Percentiles rank a stretch among this genome's conserved stretches.
These are phyloP conservation scores for Pelochelys cantorii DNA, from an alignment of 2,797 vertebrate genomes.

Conservation along the genomic window DNA sequence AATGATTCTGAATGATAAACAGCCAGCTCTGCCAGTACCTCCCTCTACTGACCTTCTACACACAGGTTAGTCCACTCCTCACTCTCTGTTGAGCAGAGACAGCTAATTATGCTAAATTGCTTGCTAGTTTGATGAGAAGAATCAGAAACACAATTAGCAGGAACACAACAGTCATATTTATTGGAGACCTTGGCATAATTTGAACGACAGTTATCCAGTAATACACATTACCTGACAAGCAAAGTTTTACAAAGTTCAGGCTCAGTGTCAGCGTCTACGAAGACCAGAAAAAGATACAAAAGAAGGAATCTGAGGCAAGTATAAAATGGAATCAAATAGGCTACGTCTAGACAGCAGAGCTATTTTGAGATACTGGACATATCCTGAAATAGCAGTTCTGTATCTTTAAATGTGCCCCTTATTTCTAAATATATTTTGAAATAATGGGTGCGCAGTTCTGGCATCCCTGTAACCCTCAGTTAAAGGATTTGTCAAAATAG, in stretches of 20 bases:
- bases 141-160: neutral
- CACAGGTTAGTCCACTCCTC: neutral
- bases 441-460: no score
- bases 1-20: neutral
- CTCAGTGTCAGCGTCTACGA: neutral
- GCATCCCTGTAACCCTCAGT: no score
- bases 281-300: neutral
- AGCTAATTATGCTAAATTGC: neutral
- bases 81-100: neutral
- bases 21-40: neutral
- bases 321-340: neutral
- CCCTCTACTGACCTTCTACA: neutral
- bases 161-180: neutral
- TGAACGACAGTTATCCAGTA: neutral
- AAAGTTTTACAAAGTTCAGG: neutral
- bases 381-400: no score
- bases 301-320: neutral
- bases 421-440: no score
- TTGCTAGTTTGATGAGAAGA: neutral
- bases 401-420: no score
- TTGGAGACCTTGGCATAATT: neutral
- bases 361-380: no score
- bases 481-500: no score
- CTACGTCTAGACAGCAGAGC: no score
- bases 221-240: neutral